phyloP scores from a whole-genome alignment of 2,113 vertebrate genomes.

The Desmodus rotundus region DNA sequence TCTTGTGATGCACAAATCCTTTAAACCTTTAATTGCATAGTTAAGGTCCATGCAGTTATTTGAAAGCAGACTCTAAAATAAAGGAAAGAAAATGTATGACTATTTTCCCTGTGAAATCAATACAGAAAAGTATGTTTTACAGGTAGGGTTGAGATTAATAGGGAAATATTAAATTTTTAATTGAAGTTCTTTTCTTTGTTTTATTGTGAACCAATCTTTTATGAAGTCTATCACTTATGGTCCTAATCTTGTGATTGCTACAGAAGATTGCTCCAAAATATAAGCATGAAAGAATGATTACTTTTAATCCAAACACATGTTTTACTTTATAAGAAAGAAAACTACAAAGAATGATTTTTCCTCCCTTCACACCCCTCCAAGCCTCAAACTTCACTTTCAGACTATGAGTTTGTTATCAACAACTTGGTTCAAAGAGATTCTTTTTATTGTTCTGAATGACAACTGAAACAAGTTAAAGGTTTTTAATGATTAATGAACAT shows the following conservation, averaged over 20 bases:
- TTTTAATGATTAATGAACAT: constrained; percentile 51
- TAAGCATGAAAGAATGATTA: constrained; percentile 14
- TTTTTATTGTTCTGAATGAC: constrained; percentile 47
- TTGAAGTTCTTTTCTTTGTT: not conserved
- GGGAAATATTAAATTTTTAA: not conserved
- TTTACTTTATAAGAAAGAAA: constrained; percentile 30
- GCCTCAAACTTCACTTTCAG: not conserved
- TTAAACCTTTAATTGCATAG: not conserved
- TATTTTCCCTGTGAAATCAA: not conserved
- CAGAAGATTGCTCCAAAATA: constrained; percentile 13
- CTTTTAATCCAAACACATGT: constrained; percentile 49
- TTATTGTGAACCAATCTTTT: not conserved
- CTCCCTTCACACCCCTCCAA: not conserved
- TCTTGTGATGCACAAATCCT: not conserved
- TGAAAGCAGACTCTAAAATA: constrained; percentile 10
- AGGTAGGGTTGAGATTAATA: not conserved
- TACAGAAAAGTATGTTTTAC: not conserved
- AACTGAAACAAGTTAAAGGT: constrained; percentile 26
- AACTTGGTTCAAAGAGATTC: constrained; percentile 55
- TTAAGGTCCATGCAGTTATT: not conserved
- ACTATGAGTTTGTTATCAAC: constrained; percentile 39
- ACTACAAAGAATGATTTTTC: constrained; percentile 25
- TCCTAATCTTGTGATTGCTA: constrained; percentile 41
- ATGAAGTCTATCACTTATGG: not conserved
- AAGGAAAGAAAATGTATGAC: not conserved